Base-by-base conservation (phyloP, 1,140 invertebrate species). In the Campoletis sonorensis region DNA sequence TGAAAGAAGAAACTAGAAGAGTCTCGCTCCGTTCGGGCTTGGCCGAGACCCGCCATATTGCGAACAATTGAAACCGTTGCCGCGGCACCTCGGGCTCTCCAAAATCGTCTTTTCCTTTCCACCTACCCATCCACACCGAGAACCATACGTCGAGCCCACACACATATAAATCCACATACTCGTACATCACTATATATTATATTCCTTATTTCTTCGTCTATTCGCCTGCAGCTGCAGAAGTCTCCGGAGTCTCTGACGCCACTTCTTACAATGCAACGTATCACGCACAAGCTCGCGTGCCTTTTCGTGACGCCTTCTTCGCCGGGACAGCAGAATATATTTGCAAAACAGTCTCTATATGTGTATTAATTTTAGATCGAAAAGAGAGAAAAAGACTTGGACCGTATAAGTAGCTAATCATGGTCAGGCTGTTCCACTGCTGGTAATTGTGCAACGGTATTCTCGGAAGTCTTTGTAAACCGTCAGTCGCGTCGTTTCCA, bases 11-110 rank as follows among this genome's bases (percentile, higher is more conserved):
- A 80, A 27, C 73, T 77, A 77, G 73, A 16, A 75, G 73, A 77
- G 51, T 77, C 54, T 18, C 1, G 15, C 15, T n/a, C 30, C 7
- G 23, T 67, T 67, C 87, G 83, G 87, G 81, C 67, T 33, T 27
- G 51, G 4, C 4, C 13, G 51, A 77, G n/a, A 58, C 8, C 73
- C 84, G 87, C 89, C 89, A 90, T 90, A 86, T 87, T 90, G 87
- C 87, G 86, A 87, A 91, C 90, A 91, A 91, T 90, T 91, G 89
- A 90, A 91, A 89, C 88, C 89, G 88, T 88, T 89, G 89, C 88
- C 26, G 61, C 79, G 75, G 54, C 58, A 78, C 76, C 76, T 78
- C 76, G 58, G 61, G 76, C 58, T 37, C 37, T 68, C 70, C 37
- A 77, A 77, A 54, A 40, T 61, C 54, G 75, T 40, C 30, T 64